Conservation (phyloP, 2,797 vertebrate species). For the Falco biarmicus region DNA sequence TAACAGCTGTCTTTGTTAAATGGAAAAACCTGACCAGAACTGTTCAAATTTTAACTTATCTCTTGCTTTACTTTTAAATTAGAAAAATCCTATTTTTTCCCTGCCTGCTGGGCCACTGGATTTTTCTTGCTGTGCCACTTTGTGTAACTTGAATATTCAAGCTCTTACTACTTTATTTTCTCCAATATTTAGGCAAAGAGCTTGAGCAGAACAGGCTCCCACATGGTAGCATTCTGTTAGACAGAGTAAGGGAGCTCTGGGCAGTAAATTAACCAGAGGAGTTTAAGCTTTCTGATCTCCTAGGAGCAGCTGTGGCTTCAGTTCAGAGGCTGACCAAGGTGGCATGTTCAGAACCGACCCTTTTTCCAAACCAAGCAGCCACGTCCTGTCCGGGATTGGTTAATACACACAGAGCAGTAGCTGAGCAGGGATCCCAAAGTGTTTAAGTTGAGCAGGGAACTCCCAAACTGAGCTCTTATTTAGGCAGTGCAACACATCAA, state of each 20-base stretch:
- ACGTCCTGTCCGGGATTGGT: not conserved
- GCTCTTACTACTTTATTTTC: not conserved
- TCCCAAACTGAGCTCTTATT: not conserved
- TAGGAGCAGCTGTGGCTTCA: not conserved
- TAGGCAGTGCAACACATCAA: not conserved
- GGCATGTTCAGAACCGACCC: not conserved
- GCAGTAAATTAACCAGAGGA: not conserved
- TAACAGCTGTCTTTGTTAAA: not conserved
- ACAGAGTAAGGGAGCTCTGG: not conserved
- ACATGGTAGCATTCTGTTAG: accelerated
- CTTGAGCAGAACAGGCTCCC: not conserved
- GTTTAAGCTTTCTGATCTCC: not conserved
- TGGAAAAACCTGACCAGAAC: not conserved
- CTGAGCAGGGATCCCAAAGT: not conserved
- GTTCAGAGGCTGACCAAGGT: not conserved
- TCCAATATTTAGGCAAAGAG: not conserved
- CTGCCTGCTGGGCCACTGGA: not conserved
- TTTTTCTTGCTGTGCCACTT: not conserved
- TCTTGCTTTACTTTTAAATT: not conserved
- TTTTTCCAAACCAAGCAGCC: not conserved
- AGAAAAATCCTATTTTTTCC: not conserved
- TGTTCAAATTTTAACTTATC: not conserved
- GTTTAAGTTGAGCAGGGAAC: not conserved
- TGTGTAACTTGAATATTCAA: not conserved
- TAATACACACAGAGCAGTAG: not conserved